Evolutionary conservation across 2,113 vertebrate species (phyloP), one percentile per base, ranked within the genome.

Genomic region (Clarias gariepinus): DNA sequence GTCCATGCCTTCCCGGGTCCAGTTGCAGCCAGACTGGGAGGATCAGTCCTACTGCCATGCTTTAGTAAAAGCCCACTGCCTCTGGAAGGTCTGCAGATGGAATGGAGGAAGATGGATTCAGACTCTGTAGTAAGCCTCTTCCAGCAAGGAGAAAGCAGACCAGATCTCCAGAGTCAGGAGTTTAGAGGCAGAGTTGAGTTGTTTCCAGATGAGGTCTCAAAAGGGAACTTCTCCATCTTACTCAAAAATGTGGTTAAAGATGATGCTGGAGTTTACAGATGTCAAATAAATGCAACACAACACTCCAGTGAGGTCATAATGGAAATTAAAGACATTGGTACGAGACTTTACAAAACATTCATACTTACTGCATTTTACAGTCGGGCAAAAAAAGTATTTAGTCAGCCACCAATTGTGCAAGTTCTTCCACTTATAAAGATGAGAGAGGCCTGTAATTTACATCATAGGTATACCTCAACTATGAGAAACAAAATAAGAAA

Each of bases 221-320:
- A 83, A 63, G 85, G 90, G 64, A 89, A 91, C 58, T 86, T 88
- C 85, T 91, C 90, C 63, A 58, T 91, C 23, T 53, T 85, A 9
- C 81, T 91, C 3, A 77, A 68, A 84, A 80, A 87, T 41, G 60
- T 88, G 57, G 63, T 52, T 5, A 63, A 53, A 63, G 55, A 7
- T 8, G 90, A 91, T 81, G 61, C 57, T 52, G 90, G 88, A 81
- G n/a, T 41, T 41, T 91, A 87, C 66, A 85, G 12, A 55, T 91
- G 90, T 74, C 19, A 57, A n/a, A 81, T 88, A 23, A 85, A 33
- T 19, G 84, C 83, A 47, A 8, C 68, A 13, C 3, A 36, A 21
- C 68, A 81, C 13, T 58, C 76, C 53, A 30, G 74, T 16, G 73
- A 88, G 13, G 69, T 68, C 9, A 28, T 52, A 11, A 69, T 74